Conservation (phyloP, 2,888 invertebrate species). For the Epinotia ramella region DNA sequence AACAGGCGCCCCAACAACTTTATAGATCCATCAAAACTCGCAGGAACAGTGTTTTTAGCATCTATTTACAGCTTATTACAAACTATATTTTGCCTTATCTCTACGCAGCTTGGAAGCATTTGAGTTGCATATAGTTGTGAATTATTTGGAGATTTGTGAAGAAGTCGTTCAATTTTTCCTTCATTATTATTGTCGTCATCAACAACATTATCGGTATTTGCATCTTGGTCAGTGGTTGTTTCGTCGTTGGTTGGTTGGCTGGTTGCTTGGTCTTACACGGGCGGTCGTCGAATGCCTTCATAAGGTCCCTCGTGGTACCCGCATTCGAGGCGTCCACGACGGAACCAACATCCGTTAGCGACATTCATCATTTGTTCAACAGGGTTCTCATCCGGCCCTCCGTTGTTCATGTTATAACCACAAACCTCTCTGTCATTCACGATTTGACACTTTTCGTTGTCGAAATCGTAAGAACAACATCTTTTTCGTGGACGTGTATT, state of each 20-base stretch:
- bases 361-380: not conserved
- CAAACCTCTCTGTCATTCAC: constrained; percentile 30
- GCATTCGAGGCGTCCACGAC: constrained; percentile 5
- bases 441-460: constrained; percentile 32
- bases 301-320: constrained; percentile 12
- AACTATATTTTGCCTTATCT: constrained; percentile 15
- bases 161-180: not conserved
- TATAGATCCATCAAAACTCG: not conserved
- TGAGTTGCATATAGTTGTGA: not conserved
- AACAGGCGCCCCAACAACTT: not conserved
- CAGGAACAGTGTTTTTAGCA: not conserved
- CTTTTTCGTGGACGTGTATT: constrained; percentile 13
- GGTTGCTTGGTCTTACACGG: not conserved
- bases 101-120: constrained; percentile 13
- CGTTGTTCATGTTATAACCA: constrained; percentile 21
- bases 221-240: not conserved
- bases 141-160: not conserved
- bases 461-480: constrained; percentile 39
- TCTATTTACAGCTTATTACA: constrained; percentile 2
- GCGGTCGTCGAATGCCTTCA: constrained; percentile 25
- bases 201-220: not conserved
- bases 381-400: constrained; percentile 6
- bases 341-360: constrained; percentile 15
- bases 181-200: not conserved
- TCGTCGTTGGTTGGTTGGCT: not conserved